Conservation (phyloP, 1,140 invertebrate genomes). For the Zaprionus camerounensis region DNA sequence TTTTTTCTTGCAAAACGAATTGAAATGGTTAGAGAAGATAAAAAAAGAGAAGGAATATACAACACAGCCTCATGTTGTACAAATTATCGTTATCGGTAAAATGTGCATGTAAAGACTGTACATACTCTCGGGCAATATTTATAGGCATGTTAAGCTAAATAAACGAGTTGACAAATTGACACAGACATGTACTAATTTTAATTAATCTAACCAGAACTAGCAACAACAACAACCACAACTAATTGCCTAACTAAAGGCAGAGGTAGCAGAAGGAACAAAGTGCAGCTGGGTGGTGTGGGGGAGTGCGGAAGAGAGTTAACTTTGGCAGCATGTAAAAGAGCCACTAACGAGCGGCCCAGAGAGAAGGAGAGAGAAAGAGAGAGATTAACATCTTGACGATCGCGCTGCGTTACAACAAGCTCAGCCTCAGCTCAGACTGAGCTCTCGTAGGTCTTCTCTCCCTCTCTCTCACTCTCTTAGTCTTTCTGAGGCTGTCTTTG, state of each 20-base stretch:
- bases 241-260: slow-evolving; percentile 24
- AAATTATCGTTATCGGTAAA: slow-evolving; percentile 54
- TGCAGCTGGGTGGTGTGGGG: neutral
- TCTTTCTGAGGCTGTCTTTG: neutral
- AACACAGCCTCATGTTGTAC: slow-evolving; percentile 27
- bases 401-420: slow-evolving; percentile 26
- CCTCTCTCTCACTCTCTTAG: neutral
- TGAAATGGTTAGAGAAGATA: slow-evolving; percentile 20
- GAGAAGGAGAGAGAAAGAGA: neutral
- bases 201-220: slow-evolving; percentile 14
- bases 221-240: slow-evolving; percentile 2
- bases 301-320: neutral
- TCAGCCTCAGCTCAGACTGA: neutral
- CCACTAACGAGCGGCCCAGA: slow-evolving; percentile 38
- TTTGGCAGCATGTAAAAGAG: slow-evolving; percentile 41
- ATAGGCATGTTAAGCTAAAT: slow-evolving; percentile 42
- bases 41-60: neutral
- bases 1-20: slow-evolving; percentile 49
- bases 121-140: slow-evolving; percentile 32
- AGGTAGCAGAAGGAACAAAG: neutral
- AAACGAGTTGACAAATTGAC: slow-evolving; percentile 52
- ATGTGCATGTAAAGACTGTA: slow-evolving; percentile 24
- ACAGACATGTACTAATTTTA: slow-evolving; percentile 44
- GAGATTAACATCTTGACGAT: slow-evolving; percentile 53
- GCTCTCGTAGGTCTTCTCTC: neutral